Evolutionary conservation across 2,888 invertebrate genomes (phyloP).

Genomic region (Meiosimyza decipiens): DNA sequence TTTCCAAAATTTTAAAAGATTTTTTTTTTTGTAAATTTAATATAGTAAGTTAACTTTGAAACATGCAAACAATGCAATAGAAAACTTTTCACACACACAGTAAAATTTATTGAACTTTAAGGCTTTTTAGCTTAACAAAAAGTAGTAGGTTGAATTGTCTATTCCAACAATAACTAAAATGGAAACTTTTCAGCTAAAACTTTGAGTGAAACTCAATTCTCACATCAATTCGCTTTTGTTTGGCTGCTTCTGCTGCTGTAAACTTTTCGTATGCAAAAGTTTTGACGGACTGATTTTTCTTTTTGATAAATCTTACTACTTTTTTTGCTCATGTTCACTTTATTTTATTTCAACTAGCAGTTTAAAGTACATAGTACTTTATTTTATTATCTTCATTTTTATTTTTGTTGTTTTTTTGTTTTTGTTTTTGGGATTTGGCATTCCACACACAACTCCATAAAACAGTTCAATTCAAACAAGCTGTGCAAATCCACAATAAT

Average conservation of each 20-base stretch:
- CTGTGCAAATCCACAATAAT: constrained; percentile 12
- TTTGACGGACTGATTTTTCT: constrained; percentile 43
- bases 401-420: no score
- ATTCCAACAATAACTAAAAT: neutral
- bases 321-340: constrained; percentile 29
- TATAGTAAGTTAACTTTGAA: no score
- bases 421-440: no score
- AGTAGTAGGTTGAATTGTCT: neutral
- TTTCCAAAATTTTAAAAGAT: no score
- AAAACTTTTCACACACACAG: no score
- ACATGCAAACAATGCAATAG: no score
- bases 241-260: neutral
- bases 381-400: no score
- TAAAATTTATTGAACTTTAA: constrained; percentile 16
- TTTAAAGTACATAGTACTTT: constrained; percentile 9
- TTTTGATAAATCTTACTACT: constrained; percentile 45
- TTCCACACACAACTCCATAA: neutral
- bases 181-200: neutral
- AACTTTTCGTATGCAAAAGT: constrained; percentile 32
- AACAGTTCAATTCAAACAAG: neutral
- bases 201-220: neutral
- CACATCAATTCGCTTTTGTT: constrained; percentile 9
- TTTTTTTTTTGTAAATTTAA: no score
- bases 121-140: constrained; percentile 3
- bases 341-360: constrained; percentile 35